Evolutionary conservation across 2,113 vertebrate genomes (phyloP).

Genomic region (Phalacrocorax aristotelis): DNA sequence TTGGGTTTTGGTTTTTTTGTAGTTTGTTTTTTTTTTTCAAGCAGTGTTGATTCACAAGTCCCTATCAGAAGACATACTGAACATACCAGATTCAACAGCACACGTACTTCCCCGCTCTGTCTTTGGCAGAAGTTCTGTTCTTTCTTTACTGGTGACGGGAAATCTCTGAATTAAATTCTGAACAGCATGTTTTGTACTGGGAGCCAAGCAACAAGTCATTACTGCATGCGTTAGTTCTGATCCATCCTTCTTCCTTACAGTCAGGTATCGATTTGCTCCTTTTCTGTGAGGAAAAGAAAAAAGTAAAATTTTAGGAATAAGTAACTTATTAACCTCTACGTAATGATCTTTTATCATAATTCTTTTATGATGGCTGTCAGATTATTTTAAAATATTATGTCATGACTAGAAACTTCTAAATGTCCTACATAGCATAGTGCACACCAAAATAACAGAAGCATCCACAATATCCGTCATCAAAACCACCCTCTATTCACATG

Average conservation of each 20-base stretch:
- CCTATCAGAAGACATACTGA: conserved; percentile 33
- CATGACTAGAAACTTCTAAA: not conserved
- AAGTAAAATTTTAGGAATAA: not conserved
- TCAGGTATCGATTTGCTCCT: conserved; percentile 83
- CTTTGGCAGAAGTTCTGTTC: conserved; percentile 81
- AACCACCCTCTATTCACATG: rapidly evolving
- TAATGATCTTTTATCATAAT: not conserved
- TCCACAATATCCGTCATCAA: not conserved
- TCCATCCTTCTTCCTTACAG: conserved; percentile 86
- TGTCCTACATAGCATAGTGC: not conserved
- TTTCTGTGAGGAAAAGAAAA: conserved; percentile 75
- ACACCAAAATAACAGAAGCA: not conserved
- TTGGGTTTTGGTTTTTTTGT: not conserved
- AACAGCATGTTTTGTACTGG: conserved; percentile 76
- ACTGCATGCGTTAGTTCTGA: conserved; percentile 71
- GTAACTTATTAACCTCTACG: not conserved
- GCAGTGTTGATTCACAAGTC: not conserved
- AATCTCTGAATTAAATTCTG: conserved; percentile 83
- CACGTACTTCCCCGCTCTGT: conserved; percentile 71
- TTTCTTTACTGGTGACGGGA: conserved; percentile 87
- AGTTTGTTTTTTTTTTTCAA: not conserved
- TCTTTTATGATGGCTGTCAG: not conserved
- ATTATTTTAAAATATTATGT: not conserved
- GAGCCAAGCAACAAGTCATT: conserved; percentile 81
- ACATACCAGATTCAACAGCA: conserved; percentile 79